Percentiles rank a stretch among this genome's conserved stretches.
Conservation (phyloP, 2,113 vertebrate species). For the Lasiurus cinereus region DNA sequence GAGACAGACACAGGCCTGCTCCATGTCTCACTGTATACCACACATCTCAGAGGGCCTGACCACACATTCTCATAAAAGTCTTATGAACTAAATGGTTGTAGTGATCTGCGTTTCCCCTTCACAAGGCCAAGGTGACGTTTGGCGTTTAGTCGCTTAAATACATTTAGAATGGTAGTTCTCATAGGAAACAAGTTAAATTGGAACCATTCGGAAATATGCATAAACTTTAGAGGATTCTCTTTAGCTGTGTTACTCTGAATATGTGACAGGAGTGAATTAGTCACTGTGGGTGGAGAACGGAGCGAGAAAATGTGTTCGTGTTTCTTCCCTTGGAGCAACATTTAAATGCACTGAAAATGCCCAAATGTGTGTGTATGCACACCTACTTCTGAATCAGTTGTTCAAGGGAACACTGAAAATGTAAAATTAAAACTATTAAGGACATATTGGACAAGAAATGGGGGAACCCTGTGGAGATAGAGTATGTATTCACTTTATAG, state of each 20-base stretch:
- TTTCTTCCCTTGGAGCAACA: constrained; percentile 62
- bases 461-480: background rate
- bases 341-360: constrained; percentile 56
- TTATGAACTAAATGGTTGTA: background rate
- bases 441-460: constrained; percentile 61
- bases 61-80: background rate
- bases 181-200: constrained; percentile 71
- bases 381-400: constrained; percentile 15
- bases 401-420: constrained; percentile 42
- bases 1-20: background rate
- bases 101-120: background rate
- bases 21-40: background rate
- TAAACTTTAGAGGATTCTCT: constrained; percentile 60
- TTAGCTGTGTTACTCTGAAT: constrained; percentile 57
- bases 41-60: background rate
- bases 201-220: constrained; percentile 62
- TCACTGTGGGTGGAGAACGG: constrained; percentile 3
- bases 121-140: background rate
- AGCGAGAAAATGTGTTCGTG: constrained; percentile 34
- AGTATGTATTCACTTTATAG: constrained; percentile 27
- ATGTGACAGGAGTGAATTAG: constrained; percentile 54
- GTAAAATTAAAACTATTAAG: constrained; percentile 55
- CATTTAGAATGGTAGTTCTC: constrained; percentile 52
- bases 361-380: background rate
- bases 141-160: constrained; percentile 53